Percentiles rank a stretch among this genome's conserved stretches.
Evolutionary conservation across 2,888 invertebrate species (phyloP).

Genomic region (Listrodromus nycthemerus): DNA sequence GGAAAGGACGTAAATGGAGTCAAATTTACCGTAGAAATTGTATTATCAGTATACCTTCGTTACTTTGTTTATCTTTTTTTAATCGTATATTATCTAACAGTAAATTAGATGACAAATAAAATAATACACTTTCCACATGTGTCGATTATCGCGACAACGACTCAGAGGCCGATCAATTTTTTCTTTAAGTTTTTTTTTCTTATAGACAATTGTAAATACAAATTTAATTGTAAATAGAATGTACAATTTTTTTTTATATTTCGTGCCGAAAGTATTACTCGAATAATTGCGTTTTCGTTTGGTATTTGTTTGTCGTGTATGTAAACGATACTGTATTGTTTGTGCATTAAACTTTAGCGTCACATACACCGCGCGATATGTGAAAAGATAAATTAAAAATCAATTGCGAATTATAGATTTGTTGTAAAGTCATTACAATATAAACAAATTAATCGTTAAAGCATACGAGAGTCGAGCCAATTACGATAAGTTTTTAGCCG

Average conservation of each 20-base stretch:
- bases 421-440: conserved; percentile 36
- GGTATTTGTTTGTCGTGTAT: neutral
- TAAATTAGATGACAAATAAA: conserved; percentile 60
- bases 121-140: conserved; percentile 54
- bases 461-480: conserved; percentile 27
- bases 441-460: conserved; percentile 28
- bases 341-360: conserved; percentile 34
- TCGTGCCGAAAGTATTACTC: conserved; percentile 34
- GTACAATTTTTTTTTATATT: conserved; percentile 48
- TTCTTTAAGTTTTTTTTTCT: conserved; percentile 24
- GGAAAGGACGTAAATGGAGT: conserved; percentile 34
- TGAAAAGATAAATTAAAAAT: conserved; percentile 47
- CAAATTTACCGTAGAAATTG: conserved; percentile 4
- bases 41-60: conserved; percentile 23
- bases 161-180: conserved; percentile 16
- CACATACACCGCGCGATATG: conserved; percentile 31
- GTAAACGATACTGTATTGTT: conserved; percentile 20
- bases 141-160: conserved; percentile 35
- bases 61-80: conserved; percentile 33
- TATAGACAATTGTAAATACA: conserved; percentile 49
- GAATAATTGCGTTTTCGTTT: conserved; percentile 30
- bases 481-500: conserved; percentile 26
- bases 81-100: conserved; percentile 45
- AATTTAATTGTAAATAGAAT: conserved; percentile 56
- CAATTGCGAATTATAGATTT: conserved; percentile 31